Percentiles rank a stretch among this genome's conserved stretches.
Evolutionary conservation across 2,797 vertebrate species (phyloP).

Genomic region (Enteromius radiatus): DNA sequence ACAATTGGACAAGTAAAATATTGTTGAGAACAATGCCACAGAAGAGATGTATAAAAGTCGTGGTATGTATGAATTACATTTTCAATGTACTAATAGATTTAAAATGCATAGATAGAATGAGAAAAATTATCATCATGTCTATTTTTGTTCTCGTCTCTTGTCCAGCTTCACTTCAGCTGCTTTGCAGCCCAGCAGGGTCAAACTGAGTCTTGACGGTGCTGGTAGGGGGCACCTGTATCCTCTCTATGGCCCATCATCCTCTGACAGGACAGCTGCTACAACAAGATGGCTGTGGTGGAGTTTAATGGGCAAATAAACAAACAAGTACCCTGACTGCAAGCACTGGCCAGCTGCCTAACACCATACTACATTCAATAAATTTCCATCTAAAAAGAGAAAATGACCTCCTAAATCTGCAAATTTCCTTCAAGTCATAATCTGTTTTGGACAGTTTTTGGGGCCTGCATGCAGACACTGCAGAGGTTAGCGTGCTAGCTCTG

Average conservation of each 20-base stretch:
- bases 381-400: not conserved
- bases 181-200: not conserved
- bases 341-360: conserved; percentile 38
- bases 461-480: not conserved
- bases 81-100: not conserved
- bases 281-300: conserved; percentile 30
- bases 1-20: not conserved
- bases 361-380: not conserved
- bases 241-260: conserved; percentile 13
- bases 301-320: conserved; percentile 57
- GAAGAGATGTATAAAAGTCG: not conserved
- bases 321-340: conserved; percentile 41
- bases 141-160: not conserved
- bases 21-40: not conserved
- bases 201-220: not conserved
- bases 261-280: conserved; percentile 58
- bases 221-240: conserved; percentile 15
- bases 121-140: not conserved
- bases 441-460: not conserved
- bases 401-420: not conserved
- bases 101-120: not conserved
- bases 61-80: not conserved
- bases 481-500: conserved; percentile 38
- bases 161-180: conserved; percentile 17
- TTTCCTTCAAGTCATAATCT: conserved; percentile 6